These are phyloP conservation scores for Lordiphosa fenestrarum DNA, from an alignment of 2,888 invertebrate genomes.

Conservation along the genomic window DNA sequence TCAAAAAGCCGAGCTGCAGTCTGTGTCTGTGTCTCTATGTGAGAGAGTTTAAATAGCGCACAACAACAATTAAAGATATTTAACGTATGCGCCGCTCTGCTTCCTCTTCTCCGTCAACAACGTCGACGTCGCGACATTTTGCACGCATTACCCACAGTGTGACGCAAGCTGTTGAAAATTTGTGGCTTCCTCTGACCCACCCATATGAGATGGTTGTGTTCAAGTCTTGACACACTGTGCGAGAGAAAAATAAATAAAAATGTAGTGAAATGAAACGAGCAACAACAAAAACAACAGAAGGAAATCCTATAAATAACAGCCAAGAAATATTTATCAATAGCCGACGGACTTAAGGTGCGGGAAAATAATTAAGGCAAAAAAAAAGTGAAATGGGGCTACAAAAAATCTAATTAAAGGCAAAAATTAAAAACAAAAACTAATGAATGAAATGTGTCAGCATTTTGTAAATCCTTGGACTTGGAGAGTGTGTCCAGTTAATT, in stretches of 20 bases:
- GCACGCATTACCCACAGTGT: slow-evolving; percentile 56
- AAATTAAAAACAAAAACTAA: slow-evolving; percentile 1
- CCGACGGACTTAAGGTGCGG: slow-evolving; percentile 16
- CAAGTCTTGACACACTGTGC: slow-evolving; percentile 36
- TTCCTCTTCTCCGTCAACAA: slow-evolving; percentile 23
- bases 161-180: slow-evolving; percentile 8
- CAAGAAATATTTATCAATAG: slow-evolving; percentile 54
- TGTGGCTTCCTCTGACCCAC: background rate
- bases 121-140: slow-evolving; percentile 49
- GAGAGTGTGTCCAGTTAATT: too few relatives aligned
- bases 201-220: background rate
- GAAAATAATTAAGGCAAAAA: slow-evolving; percentile 25
- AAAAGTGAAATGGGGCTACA: slow-evolving; percentile 25
- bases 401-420: slow-evolving; percentile 1
- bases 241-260: slow-evolving; percentile 36
- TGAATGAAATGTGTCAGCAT: slow-evolving; percentile 16
- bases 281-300: slow-evolving; percentile 35
- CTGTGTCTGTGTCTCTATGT: slow-evolving; percentile 6
- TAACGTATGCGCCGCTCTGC: slow-evolving; percentile 43
- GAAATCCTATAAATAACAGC: slow-evolving; percentile 58
- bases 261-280: slow-evolving; percentile 56
- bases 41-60: slow-evolving; percentile 32
- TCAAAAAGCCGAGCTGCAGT: slow-evolving; percentile 28
- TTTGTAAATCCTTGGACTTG: background rate
- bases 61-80: slow-evolving; percentile 55